phyloP scores from a whole-genome alignment of 2,888 invertebrate species.

The Patella depressa region DNA sequence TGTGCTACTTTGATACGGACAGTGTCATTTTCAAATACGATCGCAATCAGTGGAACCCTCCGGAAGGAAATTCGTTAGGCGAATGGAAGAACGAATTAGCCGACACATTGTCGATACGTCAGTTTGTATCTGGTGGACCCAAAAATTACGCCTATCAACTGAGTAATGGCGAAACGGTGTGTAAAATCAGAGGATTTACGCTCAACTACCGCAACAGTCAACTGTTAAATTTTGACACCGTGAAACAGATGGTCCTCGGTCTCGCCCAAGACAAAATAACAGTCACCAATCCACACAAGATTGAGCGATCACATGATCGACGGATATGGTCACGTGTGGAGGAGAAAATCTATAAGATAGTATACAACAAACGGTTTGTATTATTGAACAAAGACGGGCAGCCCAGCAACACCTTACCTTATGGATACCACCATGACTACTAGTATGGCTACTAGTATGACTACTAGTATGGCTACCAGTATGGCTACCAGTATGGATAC shows the following conservation, averaged over 20 bases:
- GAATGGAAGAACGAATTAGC: background rate
- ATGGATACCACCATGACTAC: no score
- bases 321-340: background rate
- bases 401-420: no score
- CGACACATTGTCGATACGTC: background rate
- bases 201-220: background rate
- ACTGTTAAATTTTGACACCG: background rate
- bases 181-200: background rate
- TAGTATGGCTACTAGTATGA: no score
- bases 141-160: slow-evolving; percentile 4
- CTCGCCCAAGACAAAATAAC: background rate
- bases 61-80: background rate
- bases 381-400: no score
- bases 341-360: background rate
- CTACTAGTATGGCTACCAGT: no score
- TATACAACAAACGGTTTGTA: background rate
- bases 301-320: background rate
- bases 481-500: no score
- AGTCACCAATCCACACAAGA: background rate
- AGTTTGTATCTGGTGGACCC: background rate
- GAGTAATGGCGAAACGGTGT: background rate
- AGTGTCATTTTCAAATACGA: background rate
- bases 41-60: background rate
- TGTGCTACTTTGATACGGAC: slow-evolving; percentile 1
- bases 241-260: background rate